phyloP scores from a whole-genome alignment of 1,140 invertebrate genomes.

The Cydia strobilella region DNA sequence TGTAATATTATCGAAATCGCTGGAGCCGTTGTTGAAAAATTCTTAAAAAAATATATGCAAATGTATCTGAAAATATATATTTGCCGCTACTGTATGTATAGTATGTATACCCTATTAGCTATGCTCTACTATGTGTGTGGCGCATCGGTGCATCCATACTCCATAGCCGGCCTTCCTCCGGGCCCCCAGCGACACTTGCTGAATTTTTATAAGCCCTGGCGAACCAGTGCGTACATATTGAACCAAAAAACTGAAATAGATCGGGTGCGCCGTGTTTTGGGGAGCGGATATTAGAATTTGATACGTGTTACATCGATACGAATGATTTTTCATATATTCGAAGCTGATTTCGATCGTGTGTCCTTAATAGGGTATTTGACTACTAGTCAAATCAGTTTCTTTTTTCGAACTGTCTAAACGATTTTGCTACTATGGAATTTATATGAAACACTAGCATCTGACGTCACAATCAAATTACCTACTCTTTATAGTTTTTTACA shows the following conservation, averaged over 20 bases:
- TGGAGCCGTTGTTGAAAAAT: too few relatives aligned
- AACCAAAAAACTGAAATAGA: conserved; percentile 28
- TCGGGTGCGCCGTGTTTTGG: conserved; percentile 11
- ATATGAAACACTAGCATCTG: too few relatives aligned
- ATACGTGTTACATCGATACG: background rate
- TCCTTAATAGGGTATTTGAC: background rate
- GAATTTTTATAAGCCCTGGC: conserved; percentile 48
- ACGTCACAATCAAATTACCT: too few relatives aligned
- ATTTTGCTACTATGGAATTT: too few relatives aligned
- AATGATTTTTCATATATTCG: background rate
- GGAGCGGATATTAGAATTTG: background rate
- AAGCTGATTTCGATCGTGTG: background rate
- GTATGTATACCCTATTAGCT: background rate
- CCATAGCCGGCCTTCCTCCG: conserved; percentile 48
- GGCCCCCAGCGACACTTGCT: conserved; percentile 42
- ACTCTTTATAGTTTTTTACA: too few relatives aligned
- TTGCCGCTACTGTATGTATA: too few relatives aligned
- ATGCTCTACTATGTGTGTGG: conserved; percentile 41
- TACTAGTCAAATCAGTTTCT: too few relatives aligned
- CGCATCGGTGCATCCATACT: conserved; percentile 43
- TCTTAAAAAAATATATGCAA: too few relatives aligned
- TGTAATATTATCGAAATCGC: too few relatives aligned
- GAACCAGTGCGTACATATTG: background rate
- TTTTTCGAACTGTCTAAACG: too few relatives aligned
- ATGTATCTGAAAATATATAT: too few relatives aligned